A percentile compares a stretch with the other conserved stretches of the same genome.
Conservation (phyloP, 2,797 vertebrate genomes). For the Enteromius anoplus region DNA sequence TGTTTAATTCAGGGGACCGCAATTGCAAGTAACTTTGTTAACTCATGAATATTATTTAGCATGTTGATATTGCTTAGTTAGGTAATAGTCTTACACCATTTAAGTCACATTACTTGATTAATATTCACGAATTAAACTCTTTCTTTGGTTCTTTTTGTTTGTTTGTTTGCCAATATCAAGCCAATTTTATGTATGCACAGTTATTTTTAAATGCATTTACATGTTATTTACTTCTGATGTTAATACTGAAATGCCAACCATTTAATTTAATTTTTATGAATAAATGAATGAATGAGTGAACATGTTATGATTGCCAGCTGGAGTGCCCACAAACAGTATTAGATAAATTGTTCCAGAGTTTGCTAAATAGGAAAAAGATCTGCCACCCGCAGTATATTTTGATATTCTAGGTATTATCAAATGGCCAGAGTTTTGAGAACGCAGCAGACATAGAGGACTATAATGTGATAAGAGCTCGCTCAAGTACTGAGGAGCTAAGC, state of each 20-base stretch:
- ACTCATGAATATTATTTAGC: constrained; percentile 11
- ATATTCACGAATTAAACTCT: neutral
- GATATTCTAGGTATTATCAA: no score
- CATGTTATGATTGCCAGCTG: no score
- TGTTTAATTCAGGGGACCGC: neutral
- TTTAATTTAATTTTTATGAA: neutral
- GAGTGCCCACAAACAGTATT: no score
- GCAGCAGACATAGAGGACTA: no score
- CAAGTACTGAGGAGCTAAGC: neutral
- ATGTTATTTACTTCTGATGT: neutral
- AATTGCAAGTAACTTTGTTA: neutral
- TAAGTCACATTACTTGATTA: neutral
- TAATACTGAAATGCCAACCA: neutral
- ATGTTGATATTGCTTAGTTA: neutral
- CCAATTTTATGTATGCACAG: neutral
- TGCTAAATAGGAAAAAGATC: no score
- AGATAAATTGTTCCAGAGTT: no score
- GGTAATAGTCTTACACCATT: neutral
- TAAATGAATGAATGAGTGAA: neutral
- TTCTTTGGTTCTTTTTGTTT: neutral
- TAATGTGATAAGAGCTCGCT: neutral
- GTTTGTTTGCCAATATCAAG: neutral
- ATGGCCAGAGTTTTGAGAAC: no score
- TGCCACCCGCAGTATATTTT: no score
- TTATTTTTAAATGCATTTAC: neutral